Evolutionary conservation across 2,797 vertebrate genomes (phyloP).

Genomic region (Melanotaenia trifasciata): DNA sequence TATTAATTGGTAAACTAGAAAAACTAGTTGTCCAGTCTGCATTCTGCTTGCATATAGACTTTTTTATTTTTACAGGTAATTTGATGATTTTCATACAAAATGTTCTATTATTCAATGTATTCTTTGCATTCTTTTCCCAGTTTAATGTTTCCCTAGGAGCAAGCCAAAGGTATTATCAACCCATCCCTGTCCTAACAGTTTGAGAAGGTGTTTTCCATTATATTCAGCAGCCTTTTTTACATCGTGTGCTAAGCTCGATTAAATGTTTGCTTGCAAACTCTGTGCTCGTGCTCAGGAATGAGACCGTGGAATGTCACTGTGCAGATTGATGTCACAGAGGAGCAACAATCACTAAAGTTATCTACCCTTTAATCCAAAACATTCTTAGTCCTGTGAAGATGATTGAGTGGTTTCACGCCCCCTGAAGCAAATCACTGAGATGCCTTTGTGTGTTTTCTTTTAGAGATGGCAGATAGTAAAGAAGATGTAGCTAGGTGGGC

Average conservation of each 20-base stretch:
- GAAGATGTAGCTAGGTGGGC: not conserved
- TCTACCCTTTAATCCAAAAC: constrained; percentile 5
- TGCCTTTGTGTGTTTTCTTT: constrained; percentile 3
- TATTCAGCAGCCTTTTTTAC: too few relatives aligned
- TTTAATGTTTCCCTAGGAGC: too few relatives aligned
- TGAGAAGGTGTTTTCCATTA: too few relatives aligned
- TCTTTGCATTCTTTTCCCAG: too few relatives aligned
- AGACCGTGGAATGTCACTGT: not conserved
- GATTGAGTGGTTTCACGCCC: not conserved
- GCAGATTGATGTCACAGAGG: constrained; percentile 3
- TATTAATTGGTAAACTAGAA: too few relatives aligned
- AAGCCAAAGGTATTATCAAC: too few relatives aligned
- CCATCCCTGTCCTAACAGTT: too few relatives aligned
- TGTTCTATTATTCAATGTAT: too few relatives aligned
- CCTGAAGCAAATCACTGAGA: not conserved
- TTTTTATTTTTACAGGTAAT: too few relatives aligned
- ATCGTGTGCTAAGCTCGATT: too few relatives aligned
- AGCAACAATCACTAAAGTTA: not conserved
- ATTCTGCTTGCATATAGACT: too few relatives aligned
- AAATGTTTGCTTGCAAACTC: not conserved
- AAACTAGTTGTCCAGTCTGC: not conserved
- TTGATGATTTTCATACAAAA: too few relatives aligned
- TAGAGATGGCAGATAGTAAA: not conserved
- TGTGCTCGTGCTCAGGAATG: not conserved
- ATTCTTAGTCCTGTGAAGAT: not conserved